Evolutionary conservation across 2,797 vertebrate species (phyloP).

Genomic region (Esox lucius): DNA sequence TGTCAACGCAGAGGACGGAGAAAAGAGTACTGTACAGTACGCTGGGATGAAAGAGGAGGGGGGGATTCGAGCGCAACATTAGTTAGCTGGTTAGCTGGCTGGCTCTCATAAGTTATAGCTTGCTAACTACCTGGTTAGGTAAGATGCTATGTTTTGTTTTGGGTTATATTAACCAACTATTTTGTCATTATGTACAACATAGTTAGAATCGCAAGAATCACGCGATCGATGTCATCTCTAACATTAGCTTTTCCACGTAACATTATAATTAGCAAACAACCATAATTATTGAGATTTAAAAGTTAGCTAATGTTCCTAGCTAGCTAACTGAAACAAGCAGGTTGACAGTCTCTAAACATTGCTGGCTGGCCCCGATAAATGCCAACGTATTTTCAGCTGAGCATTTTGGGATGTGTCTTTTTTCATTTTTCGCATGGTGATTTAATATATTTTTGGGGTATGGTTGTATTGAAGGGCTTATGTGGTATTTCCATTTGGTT

Average conservation of each 20-base stretch:
- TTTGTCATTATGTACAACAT: background rate
- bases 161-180: background rate
- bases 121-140: too few relatives aligned
- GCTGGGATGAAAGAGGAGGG: constrained; percentile 55
- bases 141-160: too few relatives aligned
- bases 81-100: constrained; percentile 17
- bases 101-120: too few relatives aligned
- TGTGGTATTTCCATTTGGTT: background rate
- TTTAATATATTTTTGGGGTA: background rate
- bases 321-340: background rate
- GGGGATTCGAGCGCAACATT: constrained; percentile 24
- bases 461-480: background rate
- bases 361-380: background rate
- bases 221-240: background rate
- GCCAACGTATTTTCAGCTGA: background rate
- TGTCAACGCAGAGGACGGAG: constrained; percentile 39
- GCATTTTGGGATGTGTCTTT: background rate
- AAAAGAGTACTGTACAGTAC: constrained; percentile 28
- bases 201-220: background rate
- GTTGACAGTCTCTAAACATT: constrained; percentile 3
- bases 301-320: background rate
- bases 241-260: background rate
- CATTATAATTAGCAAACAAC: background rate
- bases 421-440: background rate
- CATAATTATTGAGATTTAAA: background rate